phyloP scores from a whole-genome alignment of 2,888 invertebrate species.

The Monochamus alternatus region DNA sequence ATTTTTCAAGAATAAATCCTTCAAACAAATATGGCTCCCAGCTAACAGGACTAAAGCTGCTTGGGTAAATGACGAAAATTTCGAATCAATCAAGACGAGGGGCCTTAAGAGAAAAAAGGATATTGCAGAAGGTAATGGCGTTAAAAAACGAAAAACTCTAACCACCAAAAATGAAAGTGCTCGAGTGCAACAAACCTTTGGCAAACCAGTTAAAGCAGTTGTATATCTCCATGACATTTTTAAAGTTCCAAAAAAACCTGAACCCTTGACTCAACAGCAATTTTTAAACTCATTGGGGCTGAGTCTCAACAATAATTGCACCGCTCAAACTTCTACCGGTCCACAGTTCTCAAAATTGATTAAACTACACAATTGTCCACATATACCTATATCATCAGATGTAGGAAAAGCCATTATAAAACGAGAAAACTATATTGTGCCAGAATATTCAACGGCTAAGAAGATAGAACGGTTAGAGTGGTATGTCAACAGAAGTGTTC shows the following conservation, averaged over 20 bases:
- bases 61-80: conserved; percentile 37
- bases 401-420: conserved; percentile 58
- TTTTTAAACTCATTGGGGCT: conserved; percentile 33
- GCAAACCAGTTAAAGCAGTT: conserved; percentile 10
- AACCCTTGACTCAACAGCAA: conserved; percentile 7
- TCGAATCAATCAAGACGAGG: conserved; percentile 20
- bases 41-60: background rate
- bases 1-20: conserved; percentile 28
- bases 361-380: conserved; percentile 44
- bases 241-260: background rate
- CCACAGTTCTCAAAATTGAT: conserved; percentile 15
- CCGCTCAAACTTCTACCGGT: background rate
- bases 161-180: conserved; percentile 26
- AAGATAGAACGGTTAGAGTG: conserved; percentile 61
- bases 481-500: conserved; percentile 56
- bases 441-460: conserved; percentile 54
- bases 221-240: conserved; percentile 25
- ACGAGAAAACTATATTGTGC: conserved; percentile 52
- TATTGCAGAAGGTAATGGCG: conserved; percentile 1
- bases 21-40: conserved; percentile 31
- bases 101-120: conserved; percentile 19
- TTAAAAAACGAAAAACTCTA: conserved; percentile 26
- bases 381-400: conserved; percentile 65
- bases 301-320: conserved; percentile 13
- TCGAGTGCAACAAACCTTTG: background rate